Percentiles rank a stretch among this genome's conserved stretches.
Evolutionary conservation across 2,888 invertebrate genomes (phyloP).

Genomic region (Blera fallax): DNA sequence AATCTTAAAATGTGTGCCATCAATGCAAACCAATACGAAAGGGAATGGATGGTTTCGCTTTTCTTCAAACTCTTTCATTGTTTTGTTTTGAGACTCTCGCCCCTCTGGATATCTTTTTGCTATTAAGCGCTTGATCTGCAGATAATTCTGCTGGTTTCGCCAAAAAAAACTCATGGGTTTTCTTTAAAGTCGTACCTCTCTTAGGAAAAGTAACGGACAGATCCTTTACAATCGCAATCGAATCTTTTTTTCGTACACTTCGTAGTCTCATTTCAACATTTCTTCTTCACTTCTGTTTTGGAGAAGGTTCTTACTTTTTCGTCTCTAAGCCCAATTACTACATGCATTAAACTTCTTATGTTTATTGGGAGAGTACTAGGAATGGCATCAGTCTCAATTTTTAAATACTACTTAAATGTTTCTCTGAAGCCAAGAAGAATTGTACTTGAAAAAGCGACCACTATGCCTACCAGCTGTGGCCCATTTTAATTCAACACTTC

Average conservation of each 20-base stretch:
- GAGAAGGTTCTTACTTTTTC: neutral
- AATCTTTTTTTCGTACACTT: neutral
- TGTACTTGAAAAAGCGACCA: too few species aligned
- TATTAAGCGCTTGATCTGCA: constrained; percentile 13
- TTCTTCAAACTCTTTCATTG: constrained; percentile 3
- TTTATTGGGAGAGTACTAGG: neutral
- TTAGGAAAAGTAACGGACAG: too few species aligned
- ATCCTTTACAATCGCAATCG: neutral
- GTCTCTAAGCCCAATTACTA: neutral
- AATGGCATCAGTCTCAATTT: neutral
- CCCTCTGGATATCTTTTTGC: too few species aligned
- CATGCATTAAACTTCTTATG: neutral
- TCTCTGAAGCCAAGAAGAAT: neutral
- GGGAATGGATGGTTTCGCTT: constrained; percentile 4
- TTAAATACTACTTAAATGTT: neutral
- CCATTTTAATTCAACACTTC: too few species aligned
- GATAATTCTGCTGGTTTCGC: constrained; percentile 5
- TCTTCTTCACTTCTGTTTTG: constrained; percentile 17
- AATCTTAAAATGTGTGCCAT: constrained; percentile 19
- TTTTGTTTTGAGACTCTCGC: neutral
- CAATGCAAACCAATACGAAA: constrained; percentile 13
- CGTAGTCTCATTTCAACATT: constrained; percentile 14
- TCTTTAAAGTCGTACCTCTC: constrained; percentile 9
- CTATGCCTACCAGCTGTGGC: too few species aligned
- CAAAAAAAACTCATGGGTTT: constrained; percentile 2